A percentile compares a stretch with the other conserved stretches of the same genome.
Conservation (phyloP, 2,113 vertebrate genomes). For the Syngnathoides biaculeatus region DNA sequence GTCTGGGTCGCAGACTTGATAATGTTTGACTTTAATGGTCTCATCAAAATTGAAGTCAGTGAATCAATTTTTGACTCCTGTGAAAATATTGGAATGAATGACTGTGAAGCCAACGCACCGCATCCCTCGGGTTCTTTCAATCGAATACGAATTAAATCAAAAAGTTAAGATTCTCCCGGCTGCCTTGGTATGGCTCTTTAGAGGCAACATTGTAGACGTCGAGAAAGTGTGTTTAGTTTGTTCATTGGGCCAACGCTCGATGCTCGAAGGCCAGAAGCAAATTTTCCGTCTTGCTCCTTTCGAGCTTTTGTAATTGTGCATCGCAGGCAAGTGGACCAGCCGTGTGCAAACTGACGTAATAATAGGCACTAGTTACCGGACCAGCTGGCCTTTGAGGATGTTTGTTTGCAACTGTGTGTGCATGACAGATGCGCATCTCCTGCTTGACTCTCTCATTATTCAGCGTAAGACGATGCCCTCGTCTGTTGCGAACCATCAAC, state of each 20-base stretch:
- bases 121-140: not conserved
- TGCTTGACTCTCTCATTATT: slow-evolving; percentile 58
- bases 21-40: not conserved
- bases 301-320: slow-evolving; percentile 12
- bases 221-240: not conserved
- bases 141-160: not conserved
- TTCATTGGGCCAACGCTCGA: not conserved
- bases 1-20: not conserved
- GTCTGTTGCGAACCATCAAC: slow-evolving; percentile 64
- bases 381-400: slow-evolving; percentile 40
- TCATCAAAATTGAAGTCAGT: not conserved
- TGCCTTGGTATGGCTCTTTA: too few relatives aligned
- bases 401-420: slow-evolving; percentile 13
- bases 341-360: slow-evolving; percentile 17
- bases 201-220: not conserved
- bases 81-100: not conserved
- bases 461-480: slow-evolving; percentile 63
- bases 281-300: not conserved
- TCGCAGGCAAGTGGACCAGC: slow-evolving; percentile 8
- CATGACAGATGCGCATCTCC: slow-evolving; percentile 59
- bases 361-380: slow-evolving; percentile 47
- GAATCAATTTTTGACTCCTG: not conserved
- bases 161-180: not conserved
- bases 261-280: not conserved
- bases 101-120: not conserved